Evolutionary conservation across 2,888 invertebrate species (phyloP), one percentile per base, ranked within the genome.

Genomic region (Metalampra italica): DNA sequence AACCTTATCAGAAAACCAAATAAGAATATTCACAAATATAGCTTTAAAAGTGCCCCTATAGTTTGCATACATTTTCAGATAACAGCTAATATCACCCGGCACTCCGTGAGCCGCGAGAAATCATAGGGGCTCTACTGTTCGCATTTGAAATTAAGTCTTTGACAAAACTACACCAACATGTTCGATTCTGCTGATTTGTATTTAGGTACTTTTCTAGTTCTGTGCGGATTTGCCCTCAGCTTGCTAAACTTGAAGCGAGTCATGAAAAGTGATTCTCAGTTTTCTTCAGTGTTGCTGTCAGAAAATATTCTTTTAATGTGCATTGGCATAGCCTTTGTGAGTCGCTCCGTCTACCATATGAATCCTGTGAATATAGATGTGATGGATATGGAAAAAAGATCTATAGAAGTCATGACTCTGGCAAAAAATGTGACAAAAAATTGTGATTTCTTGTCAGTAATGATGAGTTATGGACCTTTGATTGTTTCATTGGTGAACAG

Each of bases 401-500:
- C 76, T 36, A 50, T 57, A 3, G 61, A 59, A 11, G 49, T 64
- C 12, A 46, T 52, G 14, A 54, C 32, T 3, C 55, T 60, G 36
- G 60, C 57, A 34, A 45, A 56, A 46, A 56, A 59, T 46, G 56
- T 51, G 9, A 9, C 50, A 7, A 58, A 65, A 15, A 56, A 70
- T 22, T 89, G 89, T 53, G 75, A 71, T 36, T 80, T 78, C 49
- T 51, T 63, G 43, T 63, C 75, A 36, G 57, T 82, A 9, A 54
- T 90, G 12, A 64, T 81, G 55, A 77, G 78, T 39, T 89, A 84
- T 13, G 86, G 87, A 38, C 88, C 88, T 1, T 52, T 84, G 12
- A 71, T 87, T 22, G 64, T 84, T 29, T 81, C 89, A 4, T 60
- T 87, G 39, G 82, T 87, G 0, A 90, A 89, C 54, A 88, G 87